phyloP scores from a whole-genome alignment of 2,113 vertebrate genomes.

The Cygnus buccinator region DNA sequence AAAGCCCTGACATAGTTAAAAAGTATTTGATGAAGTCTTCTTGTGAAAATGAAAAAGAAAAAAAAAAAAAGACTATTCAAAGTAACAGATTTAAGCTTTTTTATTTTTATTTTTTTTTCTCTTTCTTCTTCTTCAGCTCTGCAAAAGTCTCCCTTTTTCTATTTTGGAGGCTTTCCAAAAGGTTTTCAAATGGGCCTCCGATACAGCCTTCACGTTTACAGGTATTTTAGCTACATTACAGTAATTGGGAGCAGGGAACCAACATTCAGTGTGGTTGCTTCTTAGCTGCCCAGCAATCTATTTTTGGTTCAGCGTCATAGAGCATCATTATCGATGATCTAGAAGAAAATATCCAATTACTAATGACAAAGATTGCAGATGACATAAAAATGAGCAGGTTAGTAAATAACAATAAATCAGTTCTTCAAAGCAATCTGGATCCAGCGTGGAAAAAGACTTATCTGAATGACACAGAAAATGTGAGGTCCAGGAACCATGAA shows the following conservation, averaged over 20 bases:
- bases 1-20: background rate
- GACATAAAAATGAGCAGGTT: background rate
- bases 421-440: background rate
- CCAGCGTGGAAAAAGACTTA: background rate
- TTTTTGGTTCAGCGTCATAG: background rate
- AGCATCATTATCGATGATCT: background rate
- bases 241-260: background rate
- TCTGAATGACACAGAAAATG: background rate
- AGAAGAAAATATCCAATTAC: conserved; percentile 11
- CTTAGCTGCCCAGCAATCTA: conserved; percentile 2
- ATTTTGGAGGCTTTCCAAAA: conserved; percentile 5
- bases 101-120: background rate
- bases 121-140: background rate
- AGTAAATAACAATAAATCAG: conserved; percentile 14
- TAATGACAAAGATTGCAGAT: background rate
- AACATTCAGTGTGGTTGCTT: background rate
- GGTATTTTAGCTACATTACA: background rate
- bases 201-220: background rate
- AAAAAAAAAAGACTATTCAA: background rate
- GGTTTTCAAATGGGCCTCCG: background rate
- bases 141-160: background rate
- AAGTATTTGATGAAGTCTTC: background rate
- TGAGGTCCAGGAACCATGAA: conserved; percentile 29
- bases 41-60: too few species aligned
- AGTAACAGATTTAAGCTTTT: background rate